Base-by-base conservation (phyloP, 2,888 invertebrate genomes). In the Tricholauxania praeusta region DNA sequence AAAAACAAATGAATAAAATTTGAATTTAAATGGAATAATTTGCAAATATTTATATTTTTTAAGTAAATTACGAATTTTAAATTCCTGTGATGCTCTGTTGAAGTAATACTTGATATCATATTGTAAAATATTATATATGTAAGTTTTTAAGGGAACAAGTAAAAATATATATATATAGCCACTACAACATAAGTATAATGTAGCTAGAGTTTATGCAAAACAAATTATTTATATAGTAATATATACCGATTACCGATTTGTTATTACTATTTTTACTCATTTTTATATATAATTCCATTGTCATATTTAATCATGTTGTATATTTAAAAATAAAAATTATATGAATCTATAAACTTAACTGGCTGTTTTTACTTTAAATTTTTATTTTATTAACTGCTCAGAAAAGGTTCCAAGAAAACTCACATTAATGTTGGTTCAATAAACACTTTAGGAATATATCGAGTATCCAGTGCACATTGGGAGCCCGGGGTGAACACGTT, bases 301-400 rank as follows among this genome's bases (percentile, higher is more conserved):
- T 72, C 66, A 69, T 68, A 66, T 5, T 53, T 48, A 62, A 72
- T 32, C 22, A 60, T 60, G 59, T 48, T 71, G 32, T 47, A 62
- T 49, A 39, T 63, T 51, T 39, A 53, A 48, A 55, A 57, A 47
- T 55, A 12, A 6, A 60, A 60, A 51, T 48, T 49, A 51, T 48
- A 59, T 68, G 48, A 59, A 71, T 17, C 12, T 48, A 49, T 63
- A 48, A 62, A 65, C 10, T 10, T 39, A 39, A 39, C 39, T 1
- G 8, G 39, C 2, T 39, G 39, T 39, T 39, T 39, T 10, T 10
- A 39, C n/a, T n/a, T n/a, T n/a, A n/a, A n/a, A n/a, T 39, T 39
- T 39, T 39, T 65, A 19, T 32, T 28, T 19, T n/a, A 64, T 22
- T 60, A 49, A 32, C 28, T 0, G 28, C 28, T 3, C 4, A 2